Evolutionary conservation across 35 echinoderm and acorn worm species (phyloP), one percentile per base, ranked within the genome.

Genomic region (Ophioderma brevispina): DNA sequence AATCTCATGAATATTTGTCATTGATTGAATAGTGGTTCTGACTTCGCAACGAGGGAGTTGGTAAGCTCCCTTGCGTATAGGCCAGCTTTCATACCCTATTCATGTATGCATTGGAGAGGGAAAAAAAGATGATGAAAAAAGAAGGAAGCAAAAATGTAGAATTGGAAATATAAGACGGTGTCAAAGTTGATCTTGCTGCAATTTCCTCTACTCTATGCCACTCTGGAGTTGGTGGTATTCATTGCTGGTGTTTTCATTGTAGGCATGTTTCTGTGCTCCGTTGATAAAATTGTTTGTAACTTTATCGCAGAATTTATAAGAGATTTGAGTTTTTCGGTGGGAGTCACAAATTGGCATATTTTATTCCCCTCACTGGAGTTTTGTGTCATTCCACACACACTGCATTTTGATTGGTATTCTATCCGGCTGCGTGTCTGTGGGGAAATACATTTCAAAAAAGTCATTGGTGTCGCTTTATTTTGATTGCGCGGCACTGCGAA

Each of bases 391-490:
- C 5, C 41, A 46, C 59, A 70, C n/a, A 30, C 28, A 70, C 15
- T 70, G 23, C 59, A 70, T 70, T 70, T 6, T 70, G 59, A 6
- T 70, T 25, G 59, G 59, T 18, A 70, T 70, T 70, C 17, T 25
- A 70, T 70, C 59, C 59, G n/a, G 10, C 59, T 6, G 59, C 1
- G 59, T 70, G 23, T 70, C 59, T 70, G 4, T 18, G n/a, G 59
- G 59, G 59, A 70, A 70, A 70, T 70, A 3, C 59, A n/a, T 18
- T 6, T 30, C 10, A 25, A 70, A 13, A 70, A 70, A 18, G 59
- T 70, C 59, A 70, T 30, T 70, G 59, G 59, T 70, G 59, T 70
- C 59, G 28, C 4, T 70, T 70, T 70, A 70, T 70, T 70, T 70
- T 70, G 59, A 70, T 70, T 70, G 23, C 59, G 5, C n/a, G 41